Percentiles rank a stretch among this genome's conserved stretches.
Conservation (phyloP, 2,888 invertebrate species). For the Tetragonisca angustula region DNA sequence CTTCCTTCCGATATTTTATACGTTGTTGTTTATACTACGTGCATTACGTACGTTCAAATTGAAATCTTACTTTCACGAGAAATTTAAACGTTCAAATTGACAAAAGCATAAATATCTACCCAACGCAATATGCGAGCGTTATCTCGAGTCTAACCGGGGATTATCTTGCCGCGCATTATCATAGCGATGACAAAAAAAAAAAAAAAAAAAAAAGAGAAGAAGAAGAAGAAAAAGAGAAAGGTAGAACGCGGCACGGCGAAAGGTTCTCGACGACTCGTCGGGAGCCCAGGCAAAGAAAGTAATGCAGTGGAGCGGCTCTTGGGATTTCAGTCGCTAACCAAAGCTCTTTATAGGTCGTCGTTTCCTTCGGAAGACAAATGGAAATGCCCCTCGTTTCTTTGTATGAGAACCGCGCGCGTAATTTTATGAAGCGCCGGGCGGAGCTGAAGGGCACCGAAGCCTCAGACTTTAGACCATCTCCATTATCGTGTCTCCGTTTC, state of each 20-base stretch:
- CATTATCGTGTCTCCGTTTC: constrained; percentile 39
- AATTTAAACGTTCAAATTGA: neutral
- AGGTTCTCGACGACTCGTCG: constrained; percentile 12
- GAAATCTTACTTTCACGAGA: too few species aligned
- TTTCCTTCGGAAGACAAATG: constrained; percentile 46
- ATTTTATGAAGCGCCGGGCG: constrained; percentile 44
- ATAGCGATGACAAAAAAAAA: constrained; percentile 10
- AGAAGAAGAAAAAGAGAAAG: too few species aligned
- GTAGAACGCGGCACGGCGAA: constrained; percentile 2
- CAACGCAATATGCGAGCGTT: neutral
- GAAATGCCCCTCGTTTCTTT: constrained; percentile 54
- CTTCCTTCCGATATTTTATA: neutral
- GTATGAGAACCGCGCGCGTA: constrained; percentile 30
- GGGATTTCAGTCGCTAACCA: constrained; percentile 44
- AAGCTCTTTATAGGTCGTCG: constrained; percentile 44
- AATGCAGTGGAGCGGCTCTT: constrained; percentile 28
- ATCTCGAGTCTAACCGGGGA: neutral
- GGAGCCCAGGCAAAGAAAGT: constrained; percentile 27
- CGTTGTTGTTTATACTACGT: neutral
- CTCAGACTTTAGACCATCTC: constrained; percentile 8
- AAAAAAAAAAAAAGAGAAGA: neutral
- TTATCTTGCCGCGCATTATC: constrained; percentile 3
- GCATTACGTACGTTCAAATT: too few species aligned
- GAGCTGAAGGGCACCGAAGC: neutral
- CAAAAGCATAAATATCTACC: neutral